phyloP scores from a whole-genome alignment of 2,797 vertebrate species.

The Tangara arthus region DNA sequence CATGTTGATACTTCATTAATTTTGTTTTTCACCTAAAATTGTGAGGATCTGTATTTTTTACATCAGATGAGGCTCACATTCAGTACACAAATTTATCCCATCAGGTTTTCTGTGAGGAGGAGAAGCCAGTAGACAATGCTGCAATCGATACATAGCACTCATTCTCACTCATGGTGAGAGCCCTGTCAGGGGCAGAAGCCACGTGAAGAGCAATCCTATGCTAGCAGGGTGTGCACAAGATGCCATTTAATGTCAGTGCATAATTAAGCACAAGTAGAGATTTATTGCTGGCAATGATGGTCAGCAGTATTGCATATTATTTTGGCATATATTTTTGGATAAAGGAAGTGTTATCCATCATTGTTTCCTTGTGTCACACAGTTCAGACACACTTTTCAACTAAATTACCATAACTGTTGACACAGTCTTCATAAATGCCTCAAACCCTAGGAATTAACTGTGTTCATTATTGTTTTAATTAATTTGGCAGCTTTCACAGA shows the following conservation, averaged over 20 bases:
- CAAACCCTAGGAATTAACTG: not conserved
- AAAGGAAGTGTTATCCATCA: not conserved
- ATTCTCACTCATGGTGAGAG: fast-evolving
- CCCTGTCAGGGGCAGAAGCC: not conserved
- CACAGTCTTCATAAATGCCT: not conserved
- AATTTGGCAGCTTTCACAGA: not conserved
- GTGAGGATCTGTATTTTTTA: not conserved
- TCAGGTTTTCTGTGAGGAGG: not conserved
- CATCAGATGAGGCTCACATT: not conserved
- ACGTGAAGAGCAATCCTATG: not conserved
- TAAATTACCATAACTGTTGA: not conserved
- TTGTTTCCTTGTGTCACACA: not conserved
- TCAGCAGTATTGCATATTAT: not conserved
- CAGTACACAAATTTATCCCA: not conserved
- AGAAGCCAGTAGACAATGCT: not conserved
- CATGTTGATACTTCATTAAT: fast-evolving
- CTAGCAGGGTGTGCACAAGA: not conserved
- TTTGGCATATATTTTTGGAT: not conserved
- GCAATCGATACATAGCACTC: not conserved
- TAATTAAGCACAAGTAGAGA: not conserved
- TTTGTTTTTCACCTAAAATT: not conserved
- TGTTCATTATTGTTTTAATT: not conserved
- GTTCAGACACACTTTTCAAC: not conserved
- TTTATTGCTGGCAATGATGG: not conserved
- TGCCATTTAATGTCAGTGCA: not conserved